phyloP scores from a whole-genome alignment of 2,113 vertebrate genomes.

The Sinocyclocheilus anshuiensis region DNA sequence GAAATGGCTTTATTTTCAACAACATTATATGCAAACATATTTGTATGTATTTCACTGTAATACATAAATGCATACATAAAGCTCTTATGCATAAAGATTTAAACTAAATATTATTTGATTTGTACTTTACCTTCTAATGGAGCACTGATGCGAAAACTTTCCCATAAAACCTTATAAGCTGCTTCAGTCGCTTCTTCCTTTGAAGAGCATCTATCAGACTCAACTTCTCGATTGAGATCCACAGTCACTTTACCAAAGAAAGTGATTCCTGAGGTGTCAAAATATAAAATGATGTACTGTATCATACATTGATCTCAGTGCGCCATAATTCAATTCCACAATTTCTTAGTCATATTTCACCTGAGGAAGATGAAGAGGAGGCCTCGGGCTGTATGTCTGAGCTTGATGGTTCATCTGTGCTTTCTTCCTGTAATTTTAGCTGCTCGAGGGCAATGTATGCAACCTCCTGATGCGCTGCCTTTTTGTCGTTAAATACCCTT shows the following conservation, averaged over 20 bases:
- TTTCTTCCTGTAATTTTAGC: constrained; percentile 5
- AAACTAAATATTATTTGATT: not conserved
- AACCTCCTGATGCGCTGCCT: constrained; percentile 63
- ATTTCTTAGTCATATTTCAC: constrained; percentile 19
- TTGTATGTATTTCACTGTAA: not conserved
- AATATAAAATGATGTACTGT: not conserved
- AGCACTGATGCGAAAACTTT: constrained; percentile 3
- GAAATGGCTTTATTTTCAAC: not conserved
- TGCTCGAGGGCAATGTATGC: constrained; percentile 49
- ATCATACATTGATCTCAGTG: not conserved
- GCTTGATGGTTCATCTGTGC: constrained; percentile 12
- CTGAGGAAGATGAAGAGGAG: not conserved
- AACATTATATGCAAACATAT: not conserved
- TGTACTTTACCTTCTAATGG: constrained; percentile 3
- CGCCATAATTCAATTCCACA: not conserved
- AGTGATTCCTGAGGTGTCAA: not conserved
- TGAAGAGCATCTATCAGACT: constrained; percentile 13
- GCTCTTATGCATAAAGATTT: not conserved
- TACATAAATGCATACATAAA: too few species aligned
- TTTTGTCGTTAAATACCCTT: constrained; percentile 27
- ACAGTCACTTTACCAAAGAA: constrained; percentile 1
- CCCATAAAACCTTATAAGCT: constrained; percentile 38
- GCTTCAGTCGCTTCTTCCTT: constrained; percentile 42
- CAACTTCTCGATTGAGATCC: constrained; percentile 22
- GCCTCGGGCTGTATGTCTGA: constrained; percentile 14